These are phyloP conservation scores for Teleiodes luculella DNA, from an alignment of 2,888 invertebrate species.

Conservation along the genomic window DNA sequence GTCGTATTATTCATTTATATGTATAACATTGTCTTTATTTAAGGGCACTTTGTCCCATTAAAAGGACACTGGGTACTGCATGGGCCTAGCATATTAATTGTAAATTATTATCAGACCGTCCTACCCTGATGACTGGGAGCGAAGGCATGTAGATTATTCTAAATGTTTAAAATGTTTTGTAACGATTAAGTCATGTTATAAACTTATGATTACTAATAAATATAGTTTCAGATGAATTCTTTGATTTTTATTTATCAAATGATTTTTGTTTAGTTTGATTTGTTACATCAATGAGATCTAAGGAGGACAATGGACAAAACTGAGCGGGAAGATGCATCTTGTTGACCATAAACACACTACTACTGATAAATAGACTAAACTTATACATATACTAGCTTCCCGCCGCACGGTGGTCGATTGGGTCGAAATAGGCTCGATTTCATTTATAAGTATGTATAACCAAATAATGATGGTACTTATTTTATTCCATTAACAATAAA, in stretches of 20 bases:
- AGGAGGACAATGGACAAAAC: no score
- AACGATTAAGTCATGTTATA: constrained; percentile 77
- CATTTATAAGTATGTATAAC: no score
- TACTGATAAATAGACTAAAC: no score
- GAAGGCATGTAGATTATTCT: constrained; percentile 66
- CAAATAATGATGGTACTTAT: no score
- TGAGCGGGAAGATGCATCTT: no score
- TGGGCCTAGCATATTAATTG: constrained; percentile 73
- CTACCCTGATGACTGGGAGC: constrained; percentile 71
- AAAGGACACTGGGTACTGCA: constrained; percentile 26
- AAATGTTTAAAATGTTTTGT: constrained; percentile 74
- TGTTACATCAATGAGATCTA: no score
- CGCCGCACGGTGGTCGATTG: no score
- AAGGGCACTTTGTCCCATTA: not conserved
- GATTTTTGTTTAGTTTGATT: no score
- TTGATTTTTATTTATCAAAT: constrained; percentile 29
- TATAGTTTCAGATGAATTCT: constrained; percentile 66
- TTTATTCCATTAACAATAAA: no score
- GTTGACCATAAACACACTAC: no score
- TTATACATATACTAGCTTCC: no score
- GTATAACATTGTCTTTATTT: constrained; percentile 5
- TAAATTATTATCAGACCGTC: constrained; percentile 74
- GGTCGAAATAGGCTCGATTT: no score
- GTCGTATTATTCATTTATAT: not conserved
- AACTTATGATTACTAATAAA: constrained; percentile 76